Evolutionary conservation across 2,113 vertebrate genomes (phyloP), one percentile per base, ranked within the genome.

Genomic region (Scopus umbretta): DNA sequence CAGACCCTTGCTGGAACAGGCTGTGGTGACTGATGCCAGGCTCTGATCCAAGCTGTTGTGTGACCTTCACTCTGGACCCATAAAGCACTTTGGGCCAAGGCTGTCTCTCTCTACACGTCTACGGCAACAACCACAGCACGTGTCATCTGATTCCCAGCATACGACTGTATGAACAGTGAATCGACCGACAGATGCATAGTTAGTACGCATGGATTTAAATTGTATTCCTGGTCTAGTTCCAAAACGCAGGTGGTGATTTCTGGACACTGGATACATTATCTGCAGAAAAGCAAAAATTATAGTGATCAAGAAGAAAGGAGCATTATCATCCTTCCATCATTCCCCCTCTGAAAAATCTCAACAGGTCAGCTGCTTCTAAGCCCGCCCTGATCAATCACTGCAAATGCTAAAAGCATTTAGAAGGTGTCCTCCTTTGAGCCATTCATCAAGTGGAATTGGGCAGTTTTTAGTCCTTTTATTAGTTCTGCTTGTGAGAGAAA

Each of bases 401-500:
- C 71, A 55, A 94, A 36, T n/a, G 47, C 89, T 93, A 66, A 92
- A 97, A 97, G 85, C 75, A 6, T 88, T 95, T 34, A 76, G 38
- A n/a, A 74, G 55, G 73, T 7, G 11, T 75, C 71, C 89, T 94
- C 75, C 94, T 89, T 71, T 55, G 75, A 95, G 91, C 91, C 91
- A 83, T 97, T 97, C 87, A 92, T 97, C 97, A 97, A 89, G 80
- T 45, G 75, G 55, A 83, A 89, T 58, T 89, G 55, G 79, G 88
- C 94, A 94, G 90, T 27, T 94, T 97, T 97, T 72, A 95, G 92
- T 94, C 93, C 72, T 96, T 97, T 96, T 96, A 97, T 97, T 97
- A 96, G 89, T 97, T 96, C 96, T 96, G 97, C 96, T 97, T 80
- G 84, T 66, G 91, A 91, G 78, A 96, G 92, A 95, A 88, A 97